Percentiles rank a stretch among this genome's conserved stretches.
phyloP scores from a whole-genome alignment of 2,797 vertebrate species.

The Acanthurus tractus region DNA sequence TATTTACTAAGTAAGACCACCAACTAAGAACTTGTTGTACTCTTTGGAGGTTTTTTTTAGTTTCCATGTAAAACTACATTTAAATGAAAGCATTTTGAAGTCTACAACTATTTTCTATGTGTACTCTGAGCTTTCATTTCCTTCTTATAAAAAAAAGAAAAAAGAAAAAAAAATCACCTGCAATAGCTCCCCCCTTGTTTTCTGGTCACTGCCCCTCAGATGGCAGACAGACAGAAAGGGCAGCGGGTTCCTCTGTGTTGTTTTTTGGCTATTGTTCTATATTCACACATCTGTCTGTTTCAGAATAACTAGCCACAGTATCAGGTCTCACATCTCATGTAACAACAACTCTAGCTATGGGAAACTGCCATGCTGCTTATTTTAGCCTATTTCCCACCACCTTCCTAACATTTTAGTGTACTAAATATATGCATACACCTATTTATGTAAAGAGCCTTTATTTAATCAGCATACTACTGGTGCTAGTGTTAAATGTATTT shows the following conservation, averaged over 20 bases:
- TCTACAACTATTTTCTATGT: background rate
- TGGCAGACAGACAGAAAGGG: constrained; percentile 63
- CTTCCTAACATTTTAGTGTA: constrained; percentile 17
- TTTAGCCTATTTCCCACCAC: constrained; percentile 52
- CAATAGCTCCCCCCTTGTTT: constrained; percentile 14
- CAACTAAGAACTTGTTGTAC: background rate
- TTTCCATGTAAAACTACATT: background rate
- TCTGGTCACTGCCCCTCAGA: constrained; percentile 59
- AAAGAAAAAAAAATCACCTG: constrained; percentile 3
- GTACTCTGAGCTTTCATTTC: background rate
- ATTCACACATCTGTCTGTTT: constrained; percentile 74
- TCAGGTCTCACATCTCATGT: constrained; percentile 76
- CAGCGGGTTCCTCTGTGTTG: constrained; percentile 70
- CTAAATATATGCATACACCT: background rate
- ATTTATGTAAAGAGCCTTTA: constrained; percentile 1
- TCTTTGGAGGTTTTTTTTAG: background rate
- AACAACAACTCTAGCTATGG: constrained; percentile 74
- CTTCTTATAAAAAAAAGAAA: background rate
- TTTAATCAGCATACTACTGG: constrained; percentile 27
- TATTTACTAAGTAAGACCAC: background rate
- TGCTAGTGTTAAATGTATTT: background rate
- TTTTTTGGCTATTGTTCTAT: constrained; percentile 74
- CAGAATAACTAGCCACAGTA: constrained; percentile 80
- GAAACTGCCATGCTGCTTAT: constrained; percentile 67
- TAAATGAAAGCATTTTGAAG: background rate